Percentiles rank a stretch among this genome's conserved stretches.
Evolutionary conservation across 2,113 vertebrate genomes (phyloP).

Genomic region (Eonycteris spelaea): DNA sequence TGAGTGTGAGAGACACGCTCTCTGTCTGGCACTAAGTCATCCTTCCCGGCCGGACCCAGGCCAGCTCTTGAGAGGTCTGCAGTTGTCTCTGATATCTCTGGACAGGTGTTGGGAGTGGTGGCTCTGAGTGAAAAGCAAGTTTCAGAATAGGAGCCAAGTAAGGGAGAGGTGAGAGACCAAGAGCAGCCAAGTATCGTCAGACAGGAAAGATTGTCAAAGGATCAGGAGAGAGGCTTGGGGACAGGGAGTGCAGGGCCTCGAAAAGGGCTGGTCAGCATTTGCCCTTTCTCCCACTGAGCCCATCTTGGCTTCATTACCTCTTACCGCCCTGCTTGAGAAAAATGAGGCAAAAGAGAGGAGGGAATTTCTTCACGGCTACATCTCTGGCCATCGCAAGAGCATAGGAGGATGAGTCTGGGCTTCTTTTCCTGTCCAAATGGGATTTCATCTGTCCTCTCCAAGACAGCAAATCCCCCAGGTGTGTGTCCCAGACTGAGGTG

Average conservation of each 20-base stretch:
- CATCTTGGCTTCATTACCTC: constrained; percentile 9
- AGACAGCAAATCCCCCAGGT: background rate
- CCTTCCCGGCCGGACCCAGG: background rate
- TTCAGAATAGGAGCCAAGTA: constrained; percentile 46
- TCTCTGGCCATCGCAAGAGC: background rate
- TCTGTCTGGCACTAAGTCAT: background rate
- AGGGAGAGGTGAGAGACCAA: constrained; percentile 48
- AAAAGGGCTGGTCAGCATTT: background rate
- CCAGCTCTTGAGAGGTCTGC: background rate
- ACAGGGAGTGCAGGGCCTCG: background rate
- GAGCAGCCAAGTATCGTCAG: constrained; percentile 53
- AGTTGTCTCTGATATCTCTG: background rate
- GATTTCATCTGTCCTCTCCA: background rate
- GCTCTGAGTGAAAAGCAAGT: constrained; percentile 1
- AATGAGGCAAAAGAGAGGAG: background rate
- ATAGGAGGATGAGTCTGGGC: background rate
- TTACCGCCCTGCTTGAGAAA: background rate
- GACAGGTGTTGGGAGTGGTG: constrained; percentile 36
- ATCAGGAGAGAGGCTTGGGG: background rate
- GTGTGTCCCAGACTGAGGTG: background rate
- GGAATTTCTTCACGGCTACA: background rate
- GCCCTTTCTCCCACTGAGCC: background rate
- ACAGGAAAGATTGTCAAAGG: background rate
- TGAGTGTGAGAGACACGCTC: background rate
- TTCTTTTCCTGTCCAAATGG: background rate